phyloP scores from a whole-genome alignment of 2,113 vertebrate genomes.

The Oryzias woworae region DNA sequence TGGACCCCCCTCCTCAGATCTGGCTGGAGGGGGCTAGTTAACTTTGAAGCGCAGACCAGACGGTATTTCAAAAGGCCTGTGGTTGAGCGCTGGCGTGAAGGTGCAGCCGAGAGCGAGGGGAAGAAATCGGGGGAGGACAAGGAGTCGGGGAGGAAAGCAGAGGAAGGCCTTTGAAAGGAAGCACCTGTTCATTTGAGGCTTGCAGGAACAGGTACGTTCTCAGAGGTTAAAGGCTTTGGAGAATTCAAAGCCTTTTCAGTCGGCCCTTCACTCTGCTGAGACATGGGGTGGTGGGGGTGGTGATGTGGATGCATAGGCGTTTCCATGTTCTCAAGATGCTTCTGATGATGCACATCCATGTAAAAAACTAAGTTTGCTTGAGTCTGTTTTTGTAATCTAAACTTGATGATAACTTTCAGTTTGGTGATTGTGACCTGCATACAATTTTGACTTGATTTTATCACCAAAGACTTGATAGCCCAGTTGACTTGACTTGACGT shows the following conservation, averaged over 20 bases:
- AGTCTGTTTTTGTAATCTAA: too few species aligned
- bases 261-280: conserved; percentile 38
- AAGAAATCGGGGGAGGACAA: conserved; percentile 25
- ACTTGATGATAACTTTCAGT: too few species aligned
- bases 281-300: conserved; percentile 26
- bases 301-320: conserved; percentile 56
- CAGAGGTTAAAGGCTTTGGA: conserved; percentile 59
- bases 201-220: conserved; percentile 70
- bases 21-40: conserved; percentile 59
- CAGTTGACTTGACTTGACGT: too few species aligned
- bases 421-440: too few species aligned
- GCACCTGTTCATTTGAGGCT: conserved; percentile 67
- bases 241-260: conserved; percentile 58
- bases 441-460: too few species aligned
- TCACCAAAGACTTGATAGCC: too few species aligned
- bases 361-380: too few species aligned
- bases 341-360: too few species aligned
- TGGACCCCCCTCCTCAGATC: conserved; percentile 34
- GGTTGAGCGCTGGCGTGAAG: conserved; percentile 53
- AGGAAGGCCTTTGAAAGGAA: conserved; percentile 64
- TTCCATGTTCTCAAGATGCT: conserved; percentile 50
- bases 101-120: conserved; percentile 45
- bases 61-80: conserved; percentile 66
- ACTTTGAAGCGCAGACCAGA: conserved; percentile 71
- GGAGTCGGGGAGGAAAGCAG: conserved; percentile 36